Conservation (phyloP, 2,797 vertebrate genomes). For the Poecilia gillii region DNA sequence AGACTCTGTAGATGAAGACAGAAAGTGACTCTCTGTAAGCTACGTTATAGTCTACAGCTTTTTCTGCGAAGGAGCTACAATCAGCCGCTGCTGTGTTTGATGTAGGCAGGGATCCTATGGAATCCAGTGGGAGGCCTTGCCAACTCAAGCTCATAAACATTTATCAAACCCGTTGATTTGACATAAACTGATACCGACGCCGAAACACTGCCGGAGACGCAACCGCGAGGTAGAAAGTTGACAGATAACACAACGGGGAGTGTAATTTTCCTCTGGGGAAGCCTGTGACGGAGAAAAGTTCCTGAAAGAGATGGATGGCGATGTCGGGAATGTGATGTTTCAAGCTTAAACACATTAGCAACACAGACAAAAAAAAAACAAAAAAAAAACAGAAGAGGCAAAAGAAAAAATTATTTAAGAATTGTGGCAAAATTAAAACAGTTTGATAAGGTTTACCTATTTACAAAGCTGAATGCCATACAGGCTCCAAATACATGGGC, state of each 20-base stretch:
- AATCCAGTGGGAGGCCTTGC: slow-evolving; percentile 4
- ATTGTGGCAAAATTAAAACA: slow-evolving; percentile 36
- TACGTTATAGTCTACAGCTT: background rate
- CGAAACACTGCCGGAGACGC: slow-evolving; percentile 34
- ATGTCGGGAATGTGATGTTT: slow-evolving; percentile 59
- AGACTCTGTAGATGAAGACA: background rate
- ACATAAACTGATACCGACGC: slow-evolving; percentile 37
- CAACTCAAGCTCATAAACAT: slow-evolving; percentile 5
- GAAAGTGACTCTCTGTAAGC: background rate
- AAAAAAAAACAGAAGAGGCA: slow-evolving; percentile 1
- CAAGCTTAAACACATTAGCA: slow-evolving; percentile 56
- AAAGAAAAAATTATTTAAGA: background rate
- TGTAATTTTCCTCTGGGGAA: slow-evolving; percentile 25
- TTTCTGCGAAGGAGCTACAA: background rate
- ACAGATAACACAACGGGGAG: slow-evolving; percentile 48
- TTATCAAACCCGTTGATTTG: slow-evolving; percentile 26
- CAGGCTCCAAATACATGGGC: background rate
- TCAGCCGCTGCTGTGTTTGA: background rate
- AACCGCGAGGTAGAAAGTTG: slow-evolving; percentile 30
- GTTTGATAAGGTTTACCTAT: background rate
- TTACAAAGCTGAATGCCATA: background rate
- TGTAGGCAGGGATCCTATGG: background rate
- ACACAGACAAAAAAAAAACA: slow-evolving; percentile 31
- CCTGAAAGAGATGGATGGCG: slow-evolving; percentile 53
- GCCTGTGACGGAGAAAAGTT: slow-evolving; percentile 18